phyloP scores from a whole-genome alignment of 1,140 invertebrate species.

The Mamestra configurata region DNA sequence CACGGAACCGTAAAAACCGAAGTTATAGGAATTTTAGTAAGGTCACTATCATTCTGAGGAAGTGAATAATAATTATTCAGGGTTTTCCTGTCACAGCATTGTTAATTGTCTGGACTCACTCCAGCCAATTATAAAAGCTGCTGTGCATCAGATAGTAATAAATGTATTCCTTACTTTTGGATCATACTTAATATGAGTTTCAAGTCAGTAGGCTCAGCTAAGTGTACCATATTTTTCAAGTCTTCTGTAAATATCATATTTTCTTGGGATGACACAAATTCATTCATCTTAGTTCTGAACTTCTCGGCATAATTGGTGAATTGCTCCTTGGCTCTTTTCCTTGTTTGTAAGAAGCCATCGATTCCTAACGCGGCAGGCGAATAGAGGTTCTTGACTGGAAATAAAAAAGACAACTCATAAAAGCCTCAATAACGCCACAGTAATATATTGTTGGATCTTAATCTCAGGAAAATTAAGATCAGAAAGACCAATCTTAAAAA shows the following conservation, averaged over 20 bases:
- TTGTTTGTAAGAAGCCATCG: slow-evolving; percentile 87
- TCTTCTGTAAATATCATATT: slow-evolving; percentile 95
- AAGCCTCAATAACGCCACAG: too few species aligned
- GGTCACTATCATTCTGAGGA: too few species aligned
- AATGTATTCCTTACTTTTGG: slow-evolving; percentile 89
- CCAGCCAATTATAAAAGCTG: too few species aligned
- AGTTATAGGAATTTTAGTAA: too few species aligned
- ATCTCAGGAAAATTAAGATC: background rate
- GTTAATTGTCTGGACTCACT: too few species aligned
- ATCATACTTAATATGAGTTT: slow-evolving; percentile 91
- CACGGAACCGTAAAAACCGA: too few species aligned
- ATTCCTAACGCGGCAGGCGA: slow-evolving; percentile 89
- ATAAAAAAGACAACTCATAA: background rate
- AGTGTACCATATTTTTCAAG: slow-evolving; percentile 93
- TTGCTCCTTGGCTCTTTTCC: slow-evolving; percentile 87
- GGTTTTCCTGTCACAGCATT: too few species aligned
- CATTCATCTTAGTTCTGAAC: slow-evolving; percentile 91
- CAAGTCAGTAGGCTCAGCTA: slow-evolving; percentile 90
- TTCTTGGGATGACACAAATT: slow-evolving; percentile 87
- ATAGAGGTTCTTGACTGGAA: slow-evolving; percentile 85
- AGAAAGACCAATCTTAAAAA: background rate
- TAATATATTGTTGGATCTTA: too few species aligned
- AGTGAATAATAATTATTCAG: too few species aligned
- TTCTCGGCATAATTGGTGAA: slow-evolving; percentile 89
- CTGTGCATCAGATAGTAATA: slow-evolving; percentile 1